Percentiles rank a stretch among this genome's conserved stretches.
These are phyloP conservation scores for Penaeus vannamei DNA, from an alignment of 1,140 invertebrate genomes.

Conservation along the genomic window DNA sequence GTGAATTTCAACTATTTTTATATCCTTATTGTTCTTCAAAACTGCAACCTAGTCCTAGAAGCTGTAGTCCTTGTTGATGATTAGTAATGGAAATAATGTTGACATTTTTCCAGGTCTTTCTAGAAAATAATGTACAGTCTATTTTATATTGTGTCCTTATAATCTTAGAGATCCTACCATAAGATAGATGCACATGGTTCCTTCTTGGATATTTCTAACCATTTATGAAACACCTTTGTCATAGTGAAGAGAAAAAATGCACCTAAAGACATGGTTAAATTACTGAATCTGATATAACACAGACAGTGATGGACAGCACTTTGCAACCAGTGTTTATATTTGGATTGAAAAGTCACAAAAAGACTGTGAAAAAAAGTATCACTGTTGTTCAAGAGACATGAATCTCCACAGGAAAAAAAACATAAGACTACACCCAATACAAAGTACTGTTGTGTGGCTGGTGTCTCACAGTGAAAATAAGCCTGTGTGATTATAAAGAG, in stretches of 20 bases:
- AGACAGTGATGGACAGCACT: background rate
- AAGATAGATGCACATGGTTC: constrained; percentile 60
- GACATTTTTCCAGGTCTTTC: constrained; percentile 60
- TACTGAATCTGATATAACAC: constrained; percentile 12
- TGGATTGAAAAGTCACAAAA: too few relatives aligned
- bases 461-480: too few relatives aligned
- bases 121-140: constrained; percentile 66
- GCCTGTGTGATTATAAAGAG: too few relatives aligned
- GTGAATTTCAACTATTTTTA: constrained; percentile 66
- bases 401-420: too few relatives aligned
- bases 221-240: constrained; percentile 57
- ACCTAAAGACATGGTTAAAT: background rate
- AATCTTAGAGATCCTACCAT: constrained; percentile 48
- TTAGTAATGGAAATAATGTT: constrained; percentile 58
- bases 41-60: constrained; percentile 65
- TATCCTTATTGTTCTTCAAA: constrained; percentile 60
- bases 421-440: too few relatives aligned
- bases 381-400: too few relatives aligned
- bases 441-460: too few relatives aligned
- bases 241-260: constrained; percentile 22
- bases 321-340: too few relatives aligned
- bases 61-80: constrained; percentile 61
- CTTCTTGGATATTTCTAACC: constrained; percentile 58
- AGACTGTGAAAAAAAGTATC: too few relatives aligned
- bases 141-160: constrained; percentile 65